Base-by-base conservation (phyloP, 2,888 invertebrate genomes). In the Keiferia lycopersicella region DNA sequence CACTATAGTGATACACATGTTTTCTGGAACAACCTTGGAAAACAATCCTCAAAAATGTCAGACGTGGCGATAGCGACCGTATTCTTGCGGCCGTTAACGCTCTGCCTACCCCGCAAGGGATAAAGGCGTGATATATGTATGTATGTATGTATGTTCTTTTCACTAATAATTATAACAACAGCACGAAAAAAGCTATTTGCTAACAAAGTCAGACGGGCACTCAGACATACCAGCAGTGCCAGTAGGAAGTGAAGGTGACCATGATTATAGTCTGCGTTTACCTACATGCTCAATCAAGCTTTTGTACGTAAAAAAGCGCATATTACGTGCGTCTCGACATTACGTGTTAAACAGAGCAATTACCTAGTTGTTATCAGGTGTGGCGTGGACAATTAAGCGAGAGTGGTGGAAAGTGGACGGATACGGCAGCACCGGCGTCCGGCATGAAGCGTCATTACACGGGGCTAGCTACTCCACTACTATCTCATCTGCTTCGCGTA, bases 211-310 rank as follows among this genome's bases (percentile, higher is more conserved):
- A 18, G 34, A 18, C 38, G 18, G 57, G 0, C n/a, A n/a, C n/a
- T n/a, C 16, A 30, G 53, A 57, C 57, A 16, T 30, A 8, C 51
- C n/a, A 26, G 48, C 61, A 57, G 66, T 34, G 34, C 34, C 34
- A 34, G 34, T 34, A 79, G 81, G 83, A 81, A 83, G 81, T 82
- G 77, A 82, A 77, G 74, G 79, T 77, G 78, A 51, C 79, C 79
- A 66, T 57, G 34, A 53, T 20, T 73, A 69, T 66, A 65, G 66
- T 65, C 63, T 69, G 63, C 69, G 69, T 68, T 65, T 68, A 51
- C 22, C 53, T 39, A 60, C 22, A 41, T 60, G 22, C 41, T 60
- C 41, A 60, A 60, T 60, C 22, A 45, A 20, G 45, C 20, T 20
- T 60, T 60, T 45, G 60, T 60, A 14, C 22, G 30, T 20, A 60